Conservation (phyloP, 2,797 vertebrate genomes). For the Dicrostonyx torquatus region DNA sequence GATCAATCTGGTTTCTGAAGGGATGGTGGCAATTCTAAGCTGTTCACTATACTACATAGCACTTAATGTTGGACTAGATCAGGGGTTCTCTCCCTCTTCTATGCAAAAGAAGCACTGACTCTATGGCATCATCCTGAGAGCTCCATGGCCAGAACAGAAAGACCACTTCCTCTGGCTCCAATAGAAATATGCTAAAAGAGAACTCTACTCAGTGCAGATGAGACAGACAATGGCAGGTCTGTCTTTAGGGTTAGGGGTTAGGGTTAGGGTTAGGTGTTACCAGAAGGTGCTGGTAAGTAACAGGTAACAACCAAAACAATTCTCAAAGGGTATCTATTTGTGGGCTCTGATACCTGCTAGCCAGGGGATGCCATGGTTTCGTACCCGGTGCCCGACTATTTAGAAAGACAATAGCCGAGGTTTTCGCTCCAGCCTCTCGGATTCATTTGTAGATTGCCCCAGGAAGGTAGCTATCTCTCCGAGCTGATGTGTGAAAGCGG, state of each 20-base stretch:
- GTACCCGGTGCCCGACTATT: no score
- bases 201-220: background rate
- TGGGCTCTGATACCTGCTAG: no score
- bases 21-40: background rate
- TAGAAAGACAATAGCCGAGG: no score
- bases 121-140: background rate
- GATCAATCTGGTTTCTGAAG: slow-evolving; percentile 8
- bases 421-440: no score
- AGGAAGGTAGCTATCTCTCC: no score
- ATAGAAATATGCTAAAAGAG: slow-evolving; percentile 2
- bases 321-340: background rate
- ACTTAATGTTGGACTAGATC: background rate
- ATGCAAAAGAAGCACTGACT: background rate
- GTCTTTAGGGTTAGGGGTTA: no score
- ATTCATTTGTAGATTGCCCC: no score
- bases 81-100: background rate
- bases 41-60: background rate
- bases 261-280: no score
- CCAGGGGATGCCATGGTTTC: no score
- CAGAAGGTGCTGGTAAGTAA: background rate
- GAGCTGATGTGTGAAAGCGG: no score
- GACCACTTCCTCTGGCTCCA: background rate
- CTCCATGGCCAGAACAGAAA: background rate
- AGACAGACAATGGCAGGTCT: background rate
- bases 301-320: background rate